phyloP scores from a whole-genome alignment of 37 sponge, comb jelly and placozoan genomes.

The Agelas oroides region DNA sequence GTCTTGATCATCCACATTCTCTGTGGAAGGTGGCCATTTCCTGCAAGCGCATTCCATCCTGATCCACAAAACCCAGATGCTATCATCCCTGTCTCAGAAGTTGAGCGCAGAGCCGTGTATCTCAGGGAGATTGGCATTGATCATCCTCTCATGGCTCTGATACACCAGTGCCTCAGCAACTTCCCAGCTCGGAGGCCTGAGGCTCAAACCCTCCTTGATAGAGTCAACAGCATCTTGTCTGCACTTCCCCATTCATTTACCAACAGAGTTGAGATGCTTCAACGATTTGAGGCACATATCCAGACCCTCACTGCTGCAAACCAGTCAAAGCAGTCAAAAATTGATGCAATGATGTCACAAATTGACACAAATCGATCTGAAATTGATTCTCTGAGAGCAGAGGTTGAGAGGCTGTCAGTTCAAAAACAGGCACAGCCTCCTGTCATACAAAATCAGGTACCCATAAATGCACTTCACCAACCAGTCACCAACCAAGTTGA shows the following conservation, averaged over 20 bases:
- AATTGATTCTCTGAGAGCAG: neutral
- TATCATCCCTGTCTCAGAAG: neutral
- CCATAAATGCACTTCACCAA: neutral
- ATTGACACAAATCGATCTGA: neutral
- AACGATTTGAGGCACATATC: neutral
- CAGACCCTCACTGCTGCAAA: too few relatives aligned
- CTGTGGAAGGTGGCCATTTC: conserved; percentile 27
- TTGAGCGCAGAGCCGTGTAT: conserved; percentile 8
- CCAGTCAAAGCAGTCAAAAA: too few relatives aligned
- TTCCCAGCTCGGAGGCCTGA: neutral
- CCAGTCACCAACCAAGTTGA: conserved; percentile 8
- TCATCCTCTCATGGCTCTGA: conserved; percentile 16
- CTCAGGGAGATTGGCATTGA: conserved; percentile 1
- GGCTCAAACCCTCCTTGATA: too few relatives aligned
- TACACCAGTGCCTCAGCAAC: conserved; percentile 16
- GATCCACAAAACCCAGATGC: conserved; percentile 5
- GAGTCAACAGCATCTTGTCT: neutral
- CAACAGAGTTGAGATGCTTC: conserved; percentile 19
- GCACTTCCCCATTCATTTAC: neutral
- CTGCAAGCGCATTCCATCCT: neutral
- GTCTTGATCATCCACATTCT: conserved; percentile 42
- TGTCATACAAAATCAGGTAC: too few relatives aligned
- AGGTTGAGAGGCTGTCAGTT: conserved; percentile 1
- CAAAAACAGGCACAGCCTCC: conserved; percentile 5
- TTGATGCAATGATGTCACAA: too few relatives aligned